These are phyloP conservation scores for Hydrochoerus hydrochaeris DNA, from an alignment of 2,113 vertebrate genomes.

Conservation along the genomic window DNA sequence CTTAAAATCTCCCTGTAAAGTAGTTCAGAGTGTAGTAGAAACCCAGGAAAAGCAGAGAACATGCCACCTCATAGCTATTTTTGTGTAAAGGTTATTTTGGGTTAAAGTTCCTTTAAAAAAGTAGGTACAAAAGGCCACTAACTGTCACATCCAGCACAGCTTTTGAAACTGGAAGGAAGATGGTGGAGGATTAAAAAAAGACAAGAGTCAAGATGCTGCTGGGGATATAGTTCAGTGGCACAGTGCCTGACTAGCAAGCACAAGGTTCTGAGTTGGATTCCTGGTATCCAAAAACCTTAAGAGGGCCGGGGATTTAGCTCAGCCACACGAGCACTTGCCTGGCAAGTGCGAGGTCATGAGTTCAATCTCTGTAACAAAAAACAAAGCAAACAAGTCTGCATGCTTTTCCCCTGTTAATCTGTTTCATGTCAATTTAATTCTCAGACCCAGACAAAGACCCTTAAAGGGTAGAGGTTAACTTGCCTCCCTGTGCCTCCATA, in stretches of 20 bases:
- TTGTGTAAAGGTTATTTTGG: background rate
- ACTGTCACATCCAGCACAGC: background rate
- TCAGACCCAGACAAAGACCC: background rate
- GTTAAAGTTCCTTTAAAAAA: background rate
- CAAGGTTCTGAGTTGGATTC: too few relatives aligned
- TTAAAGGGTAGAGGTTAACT: background rate
- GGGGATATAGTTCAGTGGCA: too few relatives aligned
- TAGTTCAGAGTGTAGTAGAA: background rate
- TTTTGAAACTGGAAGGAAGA: background rate
- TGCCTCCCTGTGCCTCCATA: background rate
- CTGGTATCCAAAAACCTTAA: background rate
- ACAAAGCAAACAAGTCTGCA: background rate
- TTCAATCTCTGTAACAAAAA: too few relatives aligned
- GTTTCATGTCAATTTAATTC: background rate
- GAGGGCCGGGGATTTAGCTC: background rate
- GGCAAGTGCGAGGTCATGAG: too few relatives aligned
- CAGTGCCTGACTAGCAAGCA: too few relatives aligned
- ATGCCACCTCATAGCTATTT: background rate
- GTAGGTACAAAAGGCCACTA: background rate
- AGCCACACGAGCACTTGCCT: too few relatives aligned
- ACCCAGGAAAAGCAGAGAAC: background rate
- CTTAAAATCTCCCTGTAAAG: background rate
- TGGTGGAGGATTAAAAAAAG: background rate
- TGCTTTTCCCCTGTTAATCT: background rate
- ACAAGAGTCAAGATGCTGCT: background rate